Conservation (phyloP, 2,113 vertebrate species). For the Stigmatopora argus region DNA sequence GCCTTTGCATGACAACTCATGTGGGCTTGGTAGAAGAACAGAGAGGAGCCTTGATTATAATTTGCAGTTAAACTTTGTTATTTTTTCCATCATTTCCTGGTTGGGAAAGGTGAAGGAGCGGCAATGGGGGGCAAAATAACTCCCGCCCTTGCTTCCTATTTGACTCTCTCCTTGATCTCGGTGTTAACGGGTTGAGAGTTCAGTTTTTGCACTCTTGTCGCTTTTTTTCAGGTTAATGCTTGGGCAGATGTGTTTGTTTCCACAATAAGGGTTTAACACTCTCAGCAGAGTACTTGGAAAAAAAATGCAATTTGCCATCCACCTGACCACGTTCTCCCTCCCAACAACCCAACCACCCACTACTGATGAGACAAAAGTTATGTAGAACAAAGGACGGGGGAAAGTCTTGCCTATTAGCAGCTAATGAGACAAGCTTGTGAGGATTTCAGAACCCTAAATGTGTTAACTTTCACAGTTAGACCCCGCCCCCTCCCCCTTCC, state of each 20-base stretch:
- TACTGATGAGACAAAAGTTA: slow-evolving; percentile 64
- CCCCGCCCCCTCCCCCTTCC: slow-evolving; percentile 33
- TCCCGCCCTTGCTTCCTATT: slow-evolving; percentile 20
- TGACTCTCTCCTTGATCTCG: slow-evolving; percentile 23
- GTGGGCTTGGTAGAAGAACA: slow-evolving; percentile 43
- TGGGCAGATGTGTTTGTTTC: slow-evolving; percentile 71
- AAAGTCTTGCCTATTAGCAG: slow-evolving; percentile 79
- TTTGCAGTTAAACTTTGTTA: slow-evolving; percentile 59
- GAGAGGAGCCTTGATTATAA: slow-evolving; percentile 59
- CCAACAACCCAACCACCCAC: neutral
- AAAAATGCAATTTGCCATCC: slow-evolving; percentile 53
- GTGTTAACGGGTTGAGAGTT: slow-evolving; percentile 57
- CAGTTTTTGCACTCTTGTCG: slow-evolving; percentile 71
- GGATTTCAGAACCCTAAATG: slow-evolving; percentile 73
- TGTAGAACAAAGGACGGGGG: slow-evolving; percentile 69
- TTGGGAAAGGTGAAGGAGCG: slow-evolving; percentile 52
- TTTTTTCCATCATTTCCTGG: slow-evolving; percentile 56
- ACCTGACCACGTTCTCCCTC: slow-evolving; percentile 9
- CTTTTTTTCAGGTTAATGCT: slow-evolving; percentile 73
- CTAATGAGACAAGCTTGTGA: slow-evolving; percentile 82
- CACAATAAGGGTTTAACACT: slow-evolving; percentile 66
- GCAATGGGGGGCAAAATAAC: slow-evolving; percentile 27
- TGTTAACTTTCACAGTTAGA: slow-evolving; percentile 67
- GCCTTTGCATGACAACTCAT: slow-evolving; percentile 52
- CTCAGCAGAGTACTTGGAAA: slow-evolving; percentile 59